Percentiles rank a stretch among this genome's conserved stretches.
Conservation (phyloP, 2,888 invertebrate genomes). For the Eristalinus sepulchralis region DNA sequence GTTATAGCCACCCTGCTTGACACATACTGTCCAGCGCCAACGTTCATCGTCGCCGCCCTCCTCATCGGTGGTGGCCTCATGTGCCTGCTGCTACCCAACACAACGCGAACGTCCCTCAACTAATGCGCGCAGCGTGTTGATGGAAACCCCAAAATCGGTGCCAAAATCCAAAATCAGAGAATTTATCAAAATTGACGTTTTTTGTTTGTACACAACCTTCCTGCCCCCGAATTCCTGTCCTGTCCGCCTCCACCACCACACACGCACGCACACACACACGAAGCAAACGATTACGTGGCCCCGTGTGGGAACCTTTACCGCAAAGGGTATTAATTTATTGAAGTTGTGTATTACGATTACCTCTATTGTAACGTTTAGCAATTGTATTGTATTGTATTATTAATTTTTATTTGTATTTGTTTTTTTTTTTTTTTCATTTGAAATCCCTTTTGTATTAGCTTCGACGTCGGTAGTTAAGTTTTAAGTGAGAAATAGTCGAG, state of each 20-base stretch:
- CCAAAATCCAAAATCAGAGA: slow-evolving; percentile 64
- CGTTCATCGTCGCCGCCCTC: slow-evolving; percentile 93
- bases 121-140: slow-evolving; percentile 69
- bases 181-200: slow-evolving; percentile 60
- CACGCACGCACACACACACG: slow-evolving; percentile 3
- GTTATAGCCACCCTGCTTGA: slow-evolving; percentile 94
- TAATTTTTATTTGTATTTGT: slow-evolving; percentile 37
- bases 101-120: slow-evolving; percentile 88
- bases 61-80: slow-evolving; percentile 93
- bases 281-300: not conserved
- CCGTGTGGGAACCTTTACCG: slow-evolving; percentile 55
- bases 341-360: slow-evolving; percentile 63
- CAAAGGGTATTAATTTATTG: slow-evolving; percentile 69
- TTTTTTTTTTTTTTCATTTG: slow-evolving; percentile 55
- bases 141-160: slow-evolving; percentile 47
- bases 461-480: slow-evolving; percentile 71
- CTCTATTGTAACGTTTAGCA: slow-evolving; percentile 62
- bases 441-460: slow-evolving; percentile 47
- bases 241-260: not conserved
- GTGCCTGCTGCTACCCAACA: slow-evolving; percentile 94
- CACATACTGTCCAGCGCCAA: slow-evolving; percentile 94
- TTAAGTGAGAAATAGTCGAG: slow-evolving; percentile 51
- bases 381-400: slow-evolving; percentile 61
- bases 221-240: not conserved
- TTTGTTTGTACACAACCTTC: not conserved